Conservation (phyloP, 1,140 invertebrate genomes). For the Drosophila sp. region DNA sequence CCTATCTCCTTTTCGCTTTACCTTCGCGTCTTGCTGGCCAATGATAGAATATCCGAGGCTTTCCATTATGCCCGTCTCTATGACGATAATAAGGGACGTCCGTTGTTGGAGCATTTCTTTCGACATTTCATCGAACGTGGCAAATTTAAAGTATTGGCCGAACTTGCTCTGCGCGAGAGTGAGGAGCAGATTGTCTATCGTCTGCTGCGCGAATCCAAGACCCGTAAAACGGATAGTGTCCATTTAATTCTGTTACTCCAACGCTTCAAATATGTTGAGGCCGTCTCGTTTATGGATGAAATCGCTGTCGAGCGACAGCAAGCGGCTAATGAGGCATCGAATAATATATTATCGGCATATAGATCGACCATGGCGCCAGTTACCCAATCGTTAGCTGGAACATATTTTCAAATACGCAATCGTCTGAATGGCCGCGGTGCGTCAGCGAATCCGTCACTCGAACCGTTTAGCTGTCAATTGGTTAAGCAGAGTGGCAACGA, state of each 20-base stretch:
- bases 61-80: constrained; percentile 65
- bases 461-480: constrained; percentile 71
- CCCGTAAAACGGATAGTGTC: constrained; percentile 50
- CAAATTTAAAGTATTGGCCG: constrained; percentile 59
- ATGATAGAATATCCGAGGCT: constrained; percentile 65
- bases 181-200: constrained; percentile 64
- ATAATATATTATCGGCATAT: constrained; percentile 61
- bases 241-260: constrained; percentile 74
- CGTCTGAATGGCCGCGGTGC: constrained; percentile 36
- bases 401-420: constrained; percentile 62
- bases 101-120: constrained; percentile 72
- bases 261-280: constrained; percentile 76
- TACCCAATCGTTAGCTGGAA: constrained; percentile 60
- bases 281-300: constrained; percentile 72
- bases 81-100: constrained; percentile 38
- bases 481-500: constrained; percentile 60
- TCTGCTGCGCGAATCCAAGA: constrained; percentile 46
- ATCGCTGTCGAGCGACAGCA: constrained; percentile 33
- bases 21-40: constrained; percentile 63
- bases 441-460: constrained; percentile 36
- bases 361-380: constrained; percentile 73
- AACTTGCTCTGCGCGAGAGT: constrained; percentile 54
- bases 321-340: constrained; percentile 8
- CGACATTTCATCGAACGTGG: constrained; percentile 42
- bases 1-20: constrained; percentile 39